Base-by-base conservation (phyloP, 2,888 invertebrate genomes). In the Kryphioiulus occultus region DNA sequence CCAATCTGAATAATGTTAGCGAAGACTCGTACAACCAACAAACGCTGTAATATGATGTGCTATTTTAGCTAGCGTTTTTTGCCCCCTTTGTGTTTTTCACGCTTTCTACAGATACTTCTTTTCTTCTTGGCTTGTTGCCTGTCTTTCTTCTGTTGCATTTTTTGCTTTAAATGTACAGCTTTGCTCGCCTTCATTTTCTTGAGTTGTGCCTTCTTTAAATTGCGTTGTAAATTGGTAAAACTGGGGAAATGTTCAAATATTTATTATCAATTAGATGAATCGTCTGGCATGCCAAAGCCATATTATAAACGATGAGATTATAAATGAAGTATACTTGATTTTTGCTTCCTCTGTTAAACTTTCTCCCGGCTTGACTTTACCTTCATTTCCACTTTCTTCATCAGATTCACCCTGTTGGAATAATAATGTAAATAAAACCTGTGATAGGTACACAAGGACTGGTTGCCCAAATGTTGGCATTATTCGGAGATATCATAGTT, bases 71-170 rank as follows among this genome's bases (percentile, higher is more conserved):
- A 44, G 30, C 30, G 30, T 82, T 82, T n/a, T 68, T 86, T 53
- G 30, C 32, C 82, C 0, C 59, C 78, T 82, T 87, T 32, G 47
- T 68, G 32, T 39, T 82, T 78, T 32, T 68, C 59, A 0, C 39
- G 59, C 85, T 87, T 82, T 87, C 10, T 30, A 78, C 30, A 35
- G 17, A 35, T 82, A 4, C n/a, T n/a, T 83, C 47, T 87, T 47
- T 87, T 68, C 30, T 82, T 42, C 53, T 22, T 82, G 35, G 87
- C 78, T 82, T 30, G 32, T 47, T 30, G 68, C n/a, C 47, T 32
- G 87, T 87, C 87, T 87, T 87, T 59, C 78, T 87, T 59, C 26
- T 78, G 68, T 87, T 87, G 32, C 9, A 87, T 78, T 42, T 32
- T 32, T 17, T 78, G 87, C 78, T 78, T 53, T 22, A 10, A 42